These are phyloP conservation scores for Zonotrichia leucophrys DNA, from an alignment of 2,113 vertebrate genomes.

Conservation along the genomic window DNA sequence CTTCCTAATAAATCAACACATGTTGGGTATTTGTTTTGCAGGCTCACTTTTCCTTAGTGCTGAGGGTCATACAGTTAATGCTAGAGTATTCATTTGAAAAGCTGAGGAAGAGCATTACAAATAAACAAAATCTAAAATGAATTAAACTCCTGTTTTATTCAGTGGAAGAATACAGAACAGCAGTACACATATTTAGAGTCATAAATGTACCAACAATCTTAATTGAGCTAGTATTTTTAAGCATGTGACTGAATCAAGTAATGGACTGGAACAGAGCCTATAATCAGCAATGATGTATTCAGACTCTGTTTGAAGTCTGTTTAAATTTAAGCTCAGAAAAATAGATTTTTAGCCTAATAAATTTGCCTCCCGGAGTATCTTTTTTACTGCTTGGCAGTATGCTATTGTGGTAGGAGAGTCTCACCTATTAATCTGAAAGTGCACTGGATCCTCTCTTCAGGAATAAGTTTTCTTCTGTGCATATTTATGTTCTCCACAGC, in stretches of 20 bases:
- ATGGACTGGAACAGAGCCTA: neutral
- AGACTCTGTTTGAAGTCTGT: neutral
- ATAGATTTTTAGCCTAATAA: neutral
- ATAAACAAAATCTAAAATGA: neutral
- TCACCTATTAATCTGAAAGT: neutral
- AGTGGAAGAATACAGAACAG: neutral
- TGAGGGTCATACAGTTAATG: neutral
- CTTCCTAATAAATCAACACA: neutral
- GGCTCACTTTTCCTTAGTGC: neutral
- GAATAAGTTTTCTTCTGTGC: neutral
- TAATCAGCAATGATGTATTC: neutral
- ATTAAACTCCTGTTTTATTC: neutral
- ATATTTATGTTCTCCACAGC: neutral
- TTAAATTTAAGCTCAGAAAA: slow-evolving; percentile 1
- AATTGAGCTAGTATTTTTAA: slow-evolving; percentile 41
- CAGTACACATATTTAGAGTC: neutral
- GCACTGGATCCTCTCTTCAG: neutral
- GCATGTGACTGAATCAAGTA: slow-evolving; percentile 12
- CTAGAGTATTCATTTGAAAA: neutral
- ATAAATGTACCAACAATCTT: slow-evolving; percentile 13
- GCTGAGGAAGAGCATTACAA: neutral
- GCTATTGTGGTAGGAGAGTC: neutral
- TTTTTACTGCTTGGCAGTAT: neutral
- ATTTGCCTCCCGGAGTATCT: neutral
- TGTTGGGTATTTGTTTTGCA: neutral